Evolutionary conservation across 2,888 invertebrate genomes (phyloP).

Genomic region (Neoscelio sp.): DNA sequence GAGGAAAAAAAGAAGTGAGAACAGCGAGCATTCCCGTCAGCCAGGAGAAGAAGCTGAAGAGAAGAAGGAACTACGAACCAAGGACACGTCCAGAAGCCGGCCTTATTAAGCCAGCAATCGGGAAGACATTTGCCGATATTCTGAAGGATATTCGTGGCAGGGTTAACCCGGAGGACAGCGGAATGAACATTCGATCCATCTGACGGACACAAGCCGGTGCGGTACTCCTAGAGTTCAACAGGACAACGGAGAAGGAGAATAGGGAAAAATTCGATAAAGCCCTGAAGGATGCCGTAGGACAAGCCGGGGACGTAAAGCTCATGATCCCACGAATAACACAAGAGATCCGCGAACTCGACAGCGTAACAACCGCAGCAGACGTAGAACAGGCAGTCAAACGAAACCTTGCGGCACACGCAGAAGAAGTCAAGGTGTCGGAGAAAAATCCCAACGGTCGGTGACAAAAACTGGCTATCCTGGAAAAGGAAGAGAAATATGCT

Average conservation of each 20-base stretch:
- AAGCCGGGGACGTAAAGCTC: not conserved
- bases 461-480: too few species aligned
- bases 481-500: too few species aligned
- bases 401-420: not conserved
- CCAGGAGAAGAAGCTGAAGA: too few species aligned
- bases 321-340: not conserved
- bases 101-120: not conserved
- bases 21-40: too few species aligned
- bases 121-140: conserved; percentile 6
- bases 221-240: conserved; percentile 6
- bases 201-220: conserved; percentile 1
- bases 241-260: not conserved
- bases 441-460: too few species aligned
- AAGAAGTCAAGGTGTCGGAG: not conserved
- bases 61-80: too few species aligned
- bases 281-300: not conserved
- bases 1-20: too few species aligned
- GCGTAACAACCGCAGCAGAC: not conserved
- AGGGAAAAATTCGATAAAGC: not conserved
- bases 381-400: not conserved
- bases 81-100: conserved; percentile 12
- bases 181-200: conserved; percentile 1
- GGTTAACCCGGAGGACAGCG: conserved; percentile 3
- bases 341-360: conserved; percentile 20
- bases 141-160: conserved; percentile 13